Conservation (phyloP, 2,797 vertebrate species). For the Lepilemur ruficaudatus region DNA sequence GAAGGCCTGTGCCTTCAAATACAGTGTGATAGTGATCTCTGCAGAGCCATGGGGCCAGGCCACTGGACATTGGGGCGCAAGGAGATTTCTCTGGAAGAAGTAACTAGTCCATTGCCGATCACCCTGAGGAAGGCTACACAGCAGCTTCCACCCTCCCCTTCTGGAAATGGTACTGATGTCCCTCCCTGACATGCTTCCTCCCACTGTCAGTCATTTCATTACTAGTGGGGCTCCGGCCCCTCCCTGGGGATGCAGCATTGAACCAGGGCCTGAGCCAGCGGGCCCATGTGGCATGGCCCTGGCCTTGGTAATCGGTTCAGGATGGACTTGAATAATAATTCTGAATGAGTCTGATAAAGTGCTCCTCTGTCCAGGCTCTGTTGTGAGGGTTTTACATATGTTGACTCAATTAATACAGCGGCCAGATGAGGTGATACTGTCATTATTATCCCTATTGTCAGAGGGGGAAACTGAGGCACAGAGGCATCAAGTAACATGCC, state of each 20-base stretch:
- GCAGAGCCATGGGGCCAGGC: neutral
- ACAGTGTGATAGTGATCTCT: neutral
- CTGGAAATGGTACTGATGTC: neutral
- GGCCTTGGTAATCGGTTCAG: neutral
- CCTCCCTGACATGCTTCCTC: neutral
- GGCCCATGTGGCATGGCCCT: neutral
- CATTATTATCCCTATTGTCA: neutral
- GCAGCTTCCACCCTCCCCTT: neutral
- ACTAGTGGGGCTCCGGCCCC: neutral
- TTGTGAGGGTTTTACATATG: neutral
- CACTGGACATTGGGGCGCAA: neutral
- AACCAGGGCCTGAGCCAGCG: neutral
- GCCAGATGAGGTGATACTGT: neutral
- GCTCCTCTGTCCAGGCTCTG: neutral
- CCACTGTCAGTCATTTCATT: neutral
- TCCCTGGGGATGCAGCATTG: neutral
- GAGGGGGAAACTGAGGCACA: neutral
- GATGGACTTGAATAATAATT: neutral
- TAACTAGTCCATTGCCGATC: neutral
- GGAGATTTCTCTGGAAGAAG: neutral
- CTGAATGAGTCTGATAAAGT: neutral
- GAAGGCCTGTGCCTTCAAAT: neutral
- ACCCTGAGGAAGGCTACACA: neutral
- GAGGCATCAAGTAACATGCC: neutral
- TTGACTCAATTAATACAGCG: neutral